These are phyloP conservation scores for Drosophila fulvimacula DNA, from an alignment of 2,888 invertebrate species.

Conservation along the genomic window DNA sequence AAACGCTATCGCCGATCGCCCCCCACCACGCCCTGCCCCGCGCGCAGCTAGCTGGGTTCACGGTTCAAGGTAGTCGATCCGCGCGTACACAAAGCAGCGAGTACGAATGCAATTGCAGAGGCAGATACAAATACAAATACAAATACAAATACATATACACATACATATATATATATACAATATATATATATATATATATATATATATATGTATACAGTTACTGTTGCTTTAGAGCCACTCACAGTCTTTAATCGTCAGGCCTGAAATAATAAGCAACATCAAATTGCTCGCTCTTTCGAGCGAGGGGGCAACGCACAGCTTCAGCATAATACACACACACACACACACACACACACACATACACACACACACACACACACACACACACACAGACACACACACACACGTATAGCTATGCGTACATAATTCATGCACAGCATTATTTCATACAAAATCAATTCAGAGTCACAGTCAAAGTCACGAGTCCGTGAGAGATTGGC, in stretches of 20 bases:
- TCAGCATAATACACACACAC: conserved; percentile 6
- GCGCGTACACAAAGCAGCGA: conserved; percentile 10
- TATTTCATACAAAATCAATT: conserved; percentile 56
- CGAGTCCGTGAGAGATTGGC: conserved; percentile 63
- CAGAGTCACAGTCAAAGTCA: conserved; percentile 52
- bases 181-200: conserved; percentile 7
- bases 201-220: not conserved
- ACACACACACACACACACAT: not conserved
- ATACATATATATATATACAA: conserved; percentile 1
- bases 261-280: conserved; percentile 64
- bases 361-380: conserved; percentile 4
- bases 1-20: conserved; percentile 38
- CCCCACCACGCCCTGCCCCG: not conserved
- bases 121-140: conserved; percentile 11
- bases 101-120: conserved; percentile 13
- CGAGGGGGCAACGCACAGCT: conserved; percentile 27
- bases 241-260: conserved; percentile 47
- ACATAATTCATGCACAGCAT: conserved; percentile 13
- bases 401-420: conserved; percentile 3
- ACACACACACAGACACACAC: conserved; percentile 3
- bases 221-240: conserved; percentile 33
- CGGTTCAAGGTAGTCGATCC: conserved; percentile 56
- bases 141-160: conserved; percentile 3
- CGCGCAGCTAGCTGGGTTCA: conserved; percentile 46
- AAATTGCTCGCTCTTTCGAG: conserved; percentile 56